These are phyloP conservation scores for Sebastes iracundus DNA, from an alignment of 2,797 vertebrate species.

Conservation along the genomic window DNA sequence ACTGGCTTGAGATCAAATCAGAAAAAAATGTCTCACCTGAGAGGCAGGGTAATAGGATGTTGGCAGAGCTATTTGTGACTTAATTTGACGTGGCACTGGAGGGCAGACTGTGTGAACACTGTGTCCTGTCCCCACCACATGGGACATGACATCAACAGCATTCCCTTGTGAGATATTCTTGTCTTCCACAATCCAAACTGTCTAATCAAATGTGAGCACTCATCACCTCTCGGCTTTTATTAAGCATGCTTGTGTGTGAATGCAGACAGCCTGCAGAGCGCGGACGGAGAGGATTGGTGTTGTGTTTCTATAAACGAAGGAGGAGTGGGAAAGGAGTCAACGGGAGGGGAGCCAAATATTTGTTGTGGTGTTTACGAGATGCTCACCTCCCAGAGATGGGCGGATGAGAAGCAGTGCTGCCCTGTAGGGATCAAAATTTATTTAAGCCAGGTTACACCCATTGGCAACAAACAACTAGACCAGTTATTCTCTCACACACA, in stretches of 20 bases:
- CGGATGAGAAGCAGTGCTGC: slow-evolving; percentile 47
- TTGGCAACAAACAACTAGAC: slow-evolving; percentile 42
- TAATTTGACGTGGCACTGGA: slow-evolving; percentile 43
- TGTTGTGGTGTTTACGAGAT: slow-evolving; percentile 37
- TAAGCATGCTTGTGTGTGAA: background rate
- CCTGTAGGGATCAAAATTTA: slow-evolving; percentile 77
- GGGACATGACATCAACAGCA: slow-evolving; percentile 5
- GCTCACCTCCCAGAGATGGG: slow-evolving; percentile 42
- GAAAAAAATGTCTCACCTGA: slow-evolving; percentile 65
- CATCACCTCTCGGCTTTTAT: background rate
- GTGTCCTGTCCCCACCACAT: slow-evolving; percentile 29
- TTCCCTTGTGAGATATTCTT: slow-evolving; percentile 1
- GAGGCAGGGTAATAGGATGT: slow-evolving; percentile 56
- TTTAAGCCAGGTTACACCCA: slow-evolving; percentile 72
- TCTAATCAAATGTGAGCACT: background rate
- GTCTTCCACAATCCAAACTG: background rate
- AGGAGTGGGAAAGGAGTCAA: background rate
- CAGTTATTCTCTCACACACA: slow-evolving; percentile 37
- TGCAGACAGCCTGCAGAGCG: background rate
- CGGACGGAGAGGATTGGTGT: background rate
- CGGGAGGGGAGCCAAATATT: background rate
- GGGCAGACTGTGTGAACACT: slow-evolving; percentile 46
- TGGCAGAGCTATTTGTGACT: slow-evolving; percentile 58
- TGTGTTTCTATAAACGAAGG: slow-evolving; percentile 26
- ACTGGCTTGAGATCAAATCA: slow-evolving; percentile 70